Conservation (phyloP, 2,797 vertebrate genomes). For the Gastrophryne carolinensis region DNA sequence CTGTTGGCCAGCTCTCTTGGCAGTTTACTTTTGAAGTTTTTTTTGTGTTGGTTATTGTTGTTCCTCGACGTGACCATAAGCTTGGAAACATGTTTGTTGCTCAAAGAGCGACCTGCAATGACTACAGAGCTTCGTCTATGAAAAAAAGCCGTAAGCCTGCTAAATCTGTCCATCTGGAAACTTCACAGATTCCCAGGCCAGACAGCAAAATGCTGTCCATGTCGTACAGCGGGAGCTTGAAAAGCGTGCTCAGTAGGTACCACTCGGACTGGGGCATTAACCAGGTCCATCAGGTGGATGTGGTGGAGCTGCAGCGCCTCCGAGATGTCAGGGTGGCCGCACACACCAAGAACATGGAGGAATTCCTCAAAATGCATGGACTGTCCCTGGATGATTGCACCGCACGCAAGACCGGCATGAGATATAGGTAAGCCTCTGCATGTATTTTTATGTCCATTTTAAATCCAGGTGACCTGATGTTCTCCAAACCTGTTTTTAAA, state of each 20-base stretch:
- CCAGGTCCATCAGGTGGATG: slow-evolving; percentile 77
- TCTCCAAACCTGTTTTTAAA: not conserved
- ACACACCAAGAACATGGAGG: slow-evolving; percentile 92
- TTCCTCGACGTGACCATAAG: not conserved
- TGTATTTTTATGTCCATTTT: not conserved
- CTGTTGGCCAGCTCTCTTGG: slow-evolving; percentile 34
- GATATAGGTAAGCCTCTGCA: slow-evolving; percentile 88
- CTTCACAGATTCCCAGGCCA: slow-evolving; percentile 73
- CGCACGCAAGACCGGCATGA: slow-evolving; percentile 91
- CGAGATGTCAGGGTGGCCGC: slow-evolving; percentile 87
- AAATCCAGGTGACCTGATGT: not conserved
- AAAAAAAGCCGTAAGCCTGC: slow-evolving; percentile 44
- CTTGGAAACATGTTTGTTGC: slow-evolving; percentile 69
- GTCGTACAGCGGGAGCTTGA: slow-evolving; percentile 95
- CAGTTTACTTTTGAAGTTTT: not conserved
- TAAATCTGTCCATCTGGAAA: slow-evolving; percentile 72
- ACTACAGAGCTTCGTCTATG: slow-evolving; percentile 56
- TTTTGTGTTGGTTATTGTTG: not conserved
- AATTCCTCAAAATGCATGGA: slow-evolving; percentile 94
- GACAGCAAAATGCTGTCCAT: slow-evolving; percentile 92
- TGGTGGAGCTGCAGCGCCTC: slow-evolving; percentile 85
- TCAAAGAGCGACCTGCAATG: slow-evolving; percentile 57
- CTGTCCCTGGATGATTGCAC: slow-evolving; percentile 89
- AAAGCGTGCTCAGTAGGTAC: slow-evolving; percentile 90
- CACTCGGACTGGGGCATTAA: slow-evolving; percentile 92